A percentile compares a stretch with the other conserved stretches of the same genome.
Conservation (phyloP, 1,140 invertebrate species). For the Diorhabda sublineata region DNA sequence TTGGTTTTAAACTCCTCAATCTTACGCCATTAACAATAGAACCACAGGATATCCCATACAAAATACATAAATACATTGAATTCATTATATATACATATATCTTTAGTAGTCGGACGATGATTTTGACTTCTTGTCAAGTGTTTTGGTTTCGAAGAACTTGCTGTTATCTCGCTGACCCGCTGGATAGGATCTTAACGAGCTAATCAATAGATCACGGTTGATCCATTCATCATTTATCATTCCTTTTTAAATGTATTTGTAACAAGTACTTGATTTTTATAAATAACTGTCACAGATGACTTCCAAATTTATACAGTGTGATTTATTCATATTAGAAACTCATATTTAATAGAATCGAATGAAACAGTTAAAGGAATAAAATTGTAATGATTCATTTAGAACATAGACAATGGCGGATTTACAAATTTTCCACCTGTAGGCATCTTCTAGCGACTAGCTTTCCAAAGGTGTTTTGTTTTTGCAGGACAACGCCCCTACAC, state of each 20-base stretch:
- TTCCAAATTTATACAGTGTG: not conserved
- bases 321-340: too few species aligned
- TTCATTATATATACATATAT: conserved; percentile 47
- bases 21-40: conserved; percentile 45
- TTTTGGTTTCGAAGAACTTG: conserved; percentile 4
- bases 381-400: too few species aligned
- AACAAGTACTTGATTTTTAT: conserved; percentile 41
- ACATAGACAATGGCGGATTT: too few species aligned
- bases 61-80: conserved; percentile 48
- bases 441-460: too few species aligned
- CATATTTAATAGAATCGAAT: too few species aligned
- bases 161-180: conserved; percentile 26
- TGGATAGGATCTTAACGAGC: conserved; percentile 44
- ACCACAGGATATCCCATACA: conserved; percentile 45
- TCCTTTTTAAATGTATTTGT: conserved; percentile 44
- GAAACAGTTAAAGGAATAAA: too few species aligned
- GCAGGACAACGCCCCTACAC: too few species aligned
- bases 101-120: conserved; percentile 31
- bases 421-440: too few species aligned
- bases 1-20: conserved; percentile 43
- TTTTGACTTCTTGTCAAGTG: conserved; percentile 9
- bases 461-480: too few species aligned
- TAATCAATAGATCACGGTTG: conserved; percentile 47
- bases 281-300: conserved; percentile 33
- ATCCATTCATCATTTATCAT: conserved; percentile 45